Percentiles rank a stretch among this genome's conserved stretches.
phyloP scores from a whole-genome alignment of 2,113 vertebrate genomes.

The Promerops cafer region DNA sequence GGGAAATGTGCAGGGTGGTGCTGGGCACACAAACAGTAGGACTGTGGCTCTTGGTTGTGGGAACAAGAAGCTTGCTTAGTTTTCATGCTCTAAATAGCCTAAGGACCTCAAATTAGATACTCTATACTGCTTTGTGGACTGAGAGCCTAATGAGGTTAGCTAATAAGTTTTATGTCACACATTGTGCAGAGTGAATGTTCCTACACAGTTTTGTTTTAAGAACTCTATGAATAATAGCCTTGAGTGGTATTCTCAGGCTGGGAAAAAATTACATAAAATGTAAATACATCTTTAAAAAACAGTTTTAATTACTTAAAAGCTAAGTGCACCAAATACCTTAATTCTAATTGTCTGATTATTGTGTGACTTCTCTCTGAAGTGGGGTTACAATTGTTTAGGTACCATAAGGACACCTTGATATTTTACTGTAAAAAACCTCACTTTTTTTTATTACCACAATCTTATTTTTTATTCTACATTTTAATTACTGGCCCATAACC shows the following conservation, averaged over 20 bases:
- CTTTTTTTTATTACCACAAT: background rate
- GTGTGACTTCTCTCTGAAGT: background rate
- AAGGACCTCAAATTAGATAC: background rate
- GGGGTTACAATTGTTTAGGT: background rate
- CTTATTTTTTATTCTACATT: background rate
- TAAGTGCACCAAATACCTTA: background rate
- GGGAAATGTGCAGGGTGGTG: background rate
- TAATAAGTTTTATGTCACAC: background rate
- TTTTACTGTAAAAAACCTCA: background rate
- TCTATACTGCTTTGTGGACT: background rate
- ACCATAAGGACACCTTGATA: background rate
- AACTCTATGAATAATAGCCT: background rate
- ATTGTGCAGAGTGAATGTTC: background rate
- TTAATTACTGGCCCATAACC: background rate
- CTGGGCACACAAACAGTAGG: background rate
- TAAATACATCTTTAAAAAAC: background rate
- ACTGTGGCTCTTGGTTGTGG: background rate
- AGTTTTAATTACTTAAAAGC: background rate
- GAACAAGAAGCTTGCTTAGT: background rate
- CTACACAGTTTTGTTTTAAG: background rate
- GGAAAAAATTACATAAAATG: background rate
- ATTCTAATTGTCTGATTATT: background rate
- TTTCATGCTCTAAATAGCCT: background rate
- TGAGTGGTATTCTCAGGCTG: background rate
- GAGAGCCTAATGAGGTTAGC: background rate